Base-by-base conservation (phyloP, 2,888 invertebrate genomes). In the Coenonympha arcania region DNA sequence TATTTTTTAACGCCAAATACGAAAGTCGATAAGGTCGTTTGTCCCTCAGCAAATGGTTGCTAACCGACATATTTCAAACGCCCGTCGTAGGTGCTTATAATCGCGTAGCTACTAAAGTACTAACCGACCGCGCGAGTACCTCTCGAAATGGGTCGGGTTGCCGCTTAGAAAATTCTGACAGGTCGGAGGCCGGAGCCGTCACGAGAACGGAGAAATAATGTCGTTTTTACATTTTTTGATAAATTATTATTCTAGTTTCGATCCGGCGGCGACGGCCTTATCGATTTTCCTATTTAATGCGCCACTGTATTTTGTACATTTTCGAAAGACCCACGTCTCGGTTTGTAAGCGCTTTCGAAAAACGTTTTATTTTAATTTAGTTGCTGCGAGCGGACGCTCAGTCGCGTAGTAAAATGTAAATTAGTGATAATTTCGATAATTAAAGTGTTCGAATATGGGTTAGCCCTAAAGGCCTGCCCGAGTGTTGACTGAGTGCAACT, bases 201-300 rank as follows among this genome's bases (percentile, higher is more conserved):
- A 80, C 75, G 71, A 76, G 79, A n/a, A n/a, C n/a, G n/a, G n/a
- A n/a, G n/a, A 80, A 84, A 85, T 85, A 80, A 86, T 87, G 85
- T 80, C 80, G 82, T 84, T 85, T 85, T 84, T 86, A 84, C 75
- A 85, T 82, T 83, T 86, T 86, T 86, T 84, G 85, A 84, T 85
- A 83, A 85, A 85, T 83, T 79, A 79, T 80, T 79, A 80, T 84
- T 79, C 74, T 79, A 82, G 78, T 81, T 84, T 79, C 71, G 73
- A 74, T 75, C 73, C 77, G 72, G 73, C 71, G 71, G 69, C 72
- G 68, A 73, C 80, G 78, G 77, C 74, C 77, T 78, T 79, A 84
- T 85, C 84, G 84, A 82, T 85, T 84, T 84, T 85, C 78, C 76
- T 81, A 82, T 84, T 83, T 80, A 78, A 74, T 76, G 76, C 80